A percentile compares a stretch with the other conserved stretches of the same genome.
Conservation (phyloP, 2,797 vertebrate species). For the Rhinichthys osculus region DNA sequence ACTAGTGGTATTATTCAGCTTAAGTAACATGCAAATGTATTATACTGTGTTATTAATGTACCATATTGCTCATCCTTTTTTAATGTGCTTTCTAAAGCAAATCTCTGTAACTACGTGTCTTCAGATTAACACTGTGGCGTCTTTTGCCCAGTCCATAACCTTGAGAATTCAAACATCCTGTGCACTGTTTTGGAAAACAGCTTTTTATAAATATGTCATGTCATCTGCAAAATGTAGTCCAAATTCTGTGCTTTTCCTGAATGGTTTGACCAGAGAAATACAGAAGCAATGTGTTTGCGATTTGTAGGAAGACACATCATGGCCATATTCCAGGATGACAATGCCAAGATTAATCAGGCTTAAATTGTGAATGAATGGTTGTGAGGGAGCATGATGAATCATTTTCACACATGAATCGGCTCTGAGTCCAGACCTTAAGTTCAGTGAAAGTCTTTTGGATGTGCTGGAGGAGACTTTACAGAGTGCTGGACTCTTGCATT, state of each 20-base stretch:
- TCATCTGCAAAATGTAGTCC: background rate
- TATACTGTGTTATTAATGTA: background rate
- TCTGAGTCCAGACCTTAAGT: too few relatives aligned
- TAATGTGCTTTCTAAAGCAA: background rate
- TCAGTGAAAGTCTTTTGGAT: too few relatives aligned
- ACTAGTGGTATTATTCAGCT: too few relatives aligned
- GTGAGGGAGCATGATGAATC: too few relatives aligned
- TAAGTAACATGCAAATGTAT: background rate
- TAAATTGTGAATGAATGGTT: too few relatives aligned
- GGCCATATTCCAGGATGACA: too few relatives aligned
- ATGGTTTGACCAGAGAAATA: background rate
- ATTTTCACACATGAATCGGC: too few relatives aligned
- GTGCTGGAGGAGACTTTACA: too few relatives aligned
- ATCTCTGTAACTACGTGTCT: background rate
- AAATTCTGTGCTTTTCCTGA: background rate
- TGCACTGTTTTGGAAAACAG: conserved; percentile 10
- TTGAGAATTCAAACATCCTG: conserved; percentile 23
- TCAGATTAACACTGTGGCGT: background rate
- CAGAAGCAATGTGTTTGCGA: too few relatives aligned
- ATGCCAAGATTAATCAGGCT: too few relatives aligned
- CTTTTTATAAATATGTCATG: conserved; percentile 37
- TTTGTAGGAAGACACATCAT: too few relatives aligned
- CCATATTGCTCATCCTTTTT: background rate
- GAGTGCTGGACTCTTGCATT: too few relatives aligned
- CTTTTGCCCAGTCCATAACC: background rate